Conservation (phyloP, 2,888 invertebrate genomes). For the Cistogaster globosa region DNA sequence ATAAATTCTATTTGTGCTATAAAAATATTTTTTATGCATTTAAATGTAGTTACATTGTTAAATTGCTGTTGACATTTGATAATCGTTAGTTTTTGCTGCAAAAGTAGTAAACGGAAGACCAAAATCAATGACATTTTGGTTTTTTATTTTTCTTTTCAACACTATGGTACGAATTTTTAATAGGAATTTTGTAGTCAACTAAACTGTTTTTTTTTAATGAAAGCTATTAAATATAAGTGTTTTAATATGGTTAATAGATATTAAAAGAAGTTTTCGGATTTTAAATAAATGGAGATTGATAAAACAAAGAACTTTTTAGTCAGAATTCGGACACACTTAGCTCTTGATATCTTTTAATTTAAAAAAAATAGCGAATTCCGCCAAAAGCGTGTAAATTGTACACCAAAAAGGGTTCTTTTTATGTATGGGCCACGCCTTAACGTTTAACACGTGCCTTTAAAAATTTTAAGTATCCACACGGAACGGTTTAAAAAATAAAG, state of each 20-base stretch:
- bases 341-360: no score
- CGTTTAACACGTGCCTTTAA: no score
- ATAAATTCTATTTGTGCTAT: conserved; percentile 47
- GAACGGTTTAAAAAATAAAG: no score
- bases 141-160: neutral
- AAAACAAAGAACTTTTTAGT: no score
- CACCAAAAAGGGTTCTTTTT: no score
- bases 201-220: neutral
- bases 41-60: conserved; percentile 55
- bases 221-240: neutral
- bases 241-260: neutral
- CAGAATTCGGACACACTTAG: no score
- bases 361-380: no score
- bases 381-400: neutral
- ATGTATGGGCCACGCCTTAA: no score
- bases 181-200: conserved; percentile 11
- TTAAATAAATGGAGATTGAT: no score
- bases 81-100: conserved; percentile 42
- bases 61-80: conserved; percentile 64
- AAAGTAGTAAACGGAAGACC: neutral
- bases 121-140: neutral
- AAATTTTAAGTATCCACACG: no score
- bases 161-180: conserved; percentile 52
- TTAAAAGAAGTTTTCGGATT: neutral
- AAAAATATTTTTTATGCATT: conserved; percentile 21